A percentile compares a stretch with the other conserved stretches of the same genome.
These are phyloP conservation scores for Scaptomyza caliginosa DNA, from an alignment of 2,888 invertebrate genomes.

Conservation along the genomic window DNA sequence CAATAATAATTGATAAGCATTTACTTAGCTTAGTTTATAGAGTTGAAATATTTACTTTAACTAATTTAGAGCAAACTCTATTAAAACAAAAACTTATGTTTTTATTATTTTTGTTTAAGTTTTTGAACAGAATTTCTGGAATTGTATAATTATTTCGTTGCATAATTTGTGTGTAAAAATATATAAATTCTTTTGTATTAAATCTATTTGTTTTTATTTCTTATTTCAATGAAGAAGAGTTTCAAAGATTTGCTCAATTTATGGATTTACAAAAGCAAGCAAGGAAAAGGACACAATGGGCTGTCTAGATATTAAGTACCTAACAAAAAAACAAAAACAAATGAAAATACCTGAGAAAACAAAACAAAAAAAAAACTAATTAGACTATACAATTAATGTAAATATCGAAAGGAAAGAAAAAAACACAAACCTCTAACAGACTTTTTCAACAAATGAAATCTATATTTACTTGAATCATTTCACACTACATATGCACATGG, in stretches of 20 bases:
- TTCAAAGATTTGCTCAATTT: conserved; percentile 56
- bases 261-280: conserved; percentile 11
- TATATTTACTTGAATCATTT: conserved; percentile 47
- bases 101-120: conserved; percentile 17
- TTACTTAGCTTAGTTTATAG: conserved; percentile 52
- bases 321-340: conserved; percentile 44
- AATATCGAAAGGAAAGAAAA: conserved; percentile 45
- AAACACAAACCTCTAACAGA: conserved; percentile 62
- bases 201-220: conserved; percentile 7
- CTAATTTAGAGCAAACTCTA: conserved; percentile 10
- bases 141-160: conserved; percentile 37
- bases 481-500: conserved; percentile 64
- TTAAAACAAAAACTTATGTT: too few species aligned
- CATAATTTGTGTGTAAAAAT: conserved; percentile 23
- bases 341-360: conserved; percentile 45
- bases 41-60: conserved; percentile 27
- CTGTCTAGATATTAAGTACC: conserved; percentile 73
- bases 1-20: conserved; percentile 50
- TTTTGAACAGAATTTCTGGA: conserved; percentile 31
- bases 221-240: conserved; percentile 10
- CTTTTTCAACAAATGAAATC: conserved; percentile 46
- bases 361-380: conserved; percentile 10
- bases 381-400: conserved; percentile 62
- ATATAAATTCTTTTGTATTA: conserved; percentile 14
- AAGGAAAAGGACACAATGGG: conserved; percentile 27